These are phyloP conservation scores for Chiloscyllium plagiosum DNA, from an alignment of 2,113 vertebrate genomes.

Conservation along the genomic window DNA sequence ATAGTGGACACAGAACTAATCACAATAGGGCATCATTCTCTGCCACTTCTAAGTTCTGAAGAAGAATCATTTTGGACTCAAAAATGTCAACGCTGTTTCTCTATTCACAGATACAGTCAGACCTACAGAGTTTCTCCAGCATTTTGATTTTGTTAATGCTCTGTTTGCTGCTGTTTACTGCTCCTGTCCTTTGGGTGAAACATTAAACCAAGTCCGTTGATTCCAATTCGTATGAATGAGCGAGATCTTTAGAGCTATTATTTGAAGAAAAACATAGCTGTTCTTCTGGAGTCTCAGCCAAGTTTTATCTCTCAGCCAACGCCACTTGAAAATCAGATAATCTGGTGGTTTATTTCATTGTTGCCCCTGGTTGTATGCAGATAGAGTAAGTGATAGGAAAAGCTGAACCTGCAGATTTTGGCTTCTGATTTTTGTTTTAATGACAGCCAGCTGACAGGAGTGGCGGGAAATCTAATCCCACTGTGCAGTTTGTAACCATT, in stretches of 20 bases:
- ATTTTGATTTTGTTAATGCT: neutral
- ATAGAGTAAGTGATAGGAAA: neutral
- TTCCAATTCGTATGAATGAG: neutral
- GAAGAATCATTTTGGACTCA: neutral
- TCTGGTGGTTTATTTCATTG: neutral
- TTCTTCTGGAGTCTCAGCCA: neutral
- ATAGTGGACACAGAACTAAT: neutral
- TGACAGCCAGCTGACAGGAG: neutral
- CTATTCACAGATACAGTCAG: neutral
- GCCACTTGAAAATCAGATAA: neutral
- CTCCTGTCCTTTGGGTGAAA: neutral
- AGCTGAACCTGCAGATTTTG: neutral
- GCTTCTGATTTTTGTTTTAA: neutral
- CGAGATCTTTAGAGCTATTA: neutral
- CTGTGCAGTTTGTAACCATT: neutral
- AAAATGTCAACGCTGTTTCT: neutral
- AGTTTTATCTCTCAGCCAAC: neutral
- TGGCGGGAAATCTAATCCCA: neutral
- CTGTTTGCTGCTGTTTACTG: no score
- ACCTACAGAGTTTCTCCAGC: neutral
- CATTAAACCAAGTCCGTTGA: neutral
- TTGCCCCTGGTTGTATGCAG: neutral
- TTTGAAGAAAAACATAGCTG: neutral
- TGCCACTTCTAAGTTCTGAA: neutral
- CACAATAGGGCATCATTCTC: neutral